Conservation (phyloP, 2,113 vertebrate genomes). For the Muntiacus reevesi region DNA sequence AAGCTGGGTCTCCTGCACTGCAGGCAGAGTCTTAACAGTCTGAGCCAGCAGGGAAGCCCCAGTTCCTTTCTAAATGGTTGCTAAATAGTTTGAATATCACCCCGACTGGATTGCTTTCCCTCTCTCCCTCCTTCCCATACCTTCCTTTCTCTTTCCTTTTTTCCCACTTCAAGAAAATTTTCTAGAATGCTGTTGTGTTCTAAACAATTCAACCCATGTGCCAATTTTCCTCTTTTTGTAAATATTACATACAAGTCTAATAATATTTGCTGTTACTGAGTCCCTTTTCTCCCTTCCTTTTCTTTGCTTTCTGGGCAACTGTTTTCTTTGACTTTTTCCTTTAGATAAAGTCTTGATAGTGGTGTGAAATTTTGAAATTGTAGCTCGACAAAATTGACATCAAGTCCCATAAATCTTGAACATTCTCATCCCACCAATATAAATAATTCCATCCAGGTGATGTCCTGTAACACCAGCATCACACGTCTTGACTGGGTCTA, state of each 20-base stretch:
- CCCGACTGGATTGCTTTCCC: no score
- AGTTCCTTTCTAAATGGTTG: neutral
- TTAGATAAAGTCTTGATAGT: neutral
- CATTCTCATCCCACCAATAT: neutral
- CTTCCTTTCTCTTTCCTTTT: neutral
- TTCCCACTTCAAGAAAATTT: neutral
- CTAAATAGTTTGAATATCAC: neutral
- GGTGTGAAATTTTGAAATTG: neutral
- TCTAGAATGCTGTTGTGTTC: neutral
- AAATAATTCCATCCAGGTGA: neutral
- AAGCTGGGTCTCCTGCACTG: neutral
- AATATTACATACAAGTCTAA: neutral
- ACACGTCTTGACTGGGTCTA: neutral
- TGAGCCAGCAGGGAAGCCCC: neutral
- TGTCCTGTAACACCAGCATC: neutral
- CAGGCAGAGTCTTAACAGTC: neutral
- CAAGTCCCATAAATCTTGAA: neutral
- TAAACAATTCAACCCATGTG: neutral
- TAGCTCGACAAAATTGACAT: neutral
- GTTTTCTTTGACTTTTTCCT: neutral
- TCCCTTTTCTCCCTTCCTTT: neutral
- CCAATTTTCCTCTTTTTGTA: neutral
- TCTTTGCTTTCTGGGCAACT: neutral
- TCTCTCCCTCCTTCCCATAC: neutral
- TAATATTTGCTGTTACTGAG: neutral